Evolutionary conservation across 1,140 invertebrate species (phyloP), one percentile per base, ranked within the genome.

Genomic region (Apolygus lucorum): DNA sequence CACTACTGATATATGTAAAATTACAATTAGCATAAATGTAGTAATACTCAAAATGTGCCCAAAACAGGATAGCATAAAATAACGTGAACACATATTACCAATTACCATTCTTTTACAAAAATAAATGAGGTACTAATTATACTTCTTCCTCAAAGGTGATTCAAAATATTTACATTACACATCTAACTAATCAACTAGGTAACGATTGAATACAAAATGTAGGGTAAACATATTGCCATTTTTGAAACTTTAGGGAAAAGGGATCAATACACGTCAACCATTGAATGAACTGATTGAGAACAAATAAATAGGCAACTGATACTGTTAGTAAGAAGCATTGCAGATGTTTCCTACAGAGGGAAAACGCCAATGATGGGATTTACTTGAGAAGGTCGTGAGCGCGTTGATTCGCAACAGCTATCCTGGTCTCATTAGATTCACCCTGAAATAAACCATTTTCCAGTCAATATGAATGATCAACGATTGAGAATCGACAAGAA

Each of bases 361-460:
- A 62, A 11, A 11, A 22, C 54, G 24, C 17, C 8, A 22, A 62
- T 8, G 22, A 25, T 11, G 21, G 21, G 13, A 70, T 62, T 83
- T 88, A 90, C 85, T 90, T 90, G 79, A 92, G 85, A 77, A 91
- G 86, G 78, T 90, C 88, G 80, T 91, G 88, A 76, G 90, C 89
- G 75, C 89, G 84, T 82, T 91, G 88, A 80, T 91, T 91, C 76
- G 89, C 90, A 78, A 90, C 85, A 77, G 88, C 87, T 87, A 92
- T 90, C 84, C 90, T 86, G 75, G 88, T 88, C 82, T 82, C 80
- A 73, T 83, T 83, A 28, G 82, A 83, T 68, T 81, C 78, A 66
- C 79, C 81, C 81, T 82, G 76, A 64, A 77, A 76, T n/a, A n/a
- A n/a, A n/a, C n/a, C n/a, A n/a, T n/a, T n/a, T n/a, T n/a, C n/a